Conservation (phyloP, 2,888 invertebrate genomes). For the Plagiodera versicolora region DNA sequence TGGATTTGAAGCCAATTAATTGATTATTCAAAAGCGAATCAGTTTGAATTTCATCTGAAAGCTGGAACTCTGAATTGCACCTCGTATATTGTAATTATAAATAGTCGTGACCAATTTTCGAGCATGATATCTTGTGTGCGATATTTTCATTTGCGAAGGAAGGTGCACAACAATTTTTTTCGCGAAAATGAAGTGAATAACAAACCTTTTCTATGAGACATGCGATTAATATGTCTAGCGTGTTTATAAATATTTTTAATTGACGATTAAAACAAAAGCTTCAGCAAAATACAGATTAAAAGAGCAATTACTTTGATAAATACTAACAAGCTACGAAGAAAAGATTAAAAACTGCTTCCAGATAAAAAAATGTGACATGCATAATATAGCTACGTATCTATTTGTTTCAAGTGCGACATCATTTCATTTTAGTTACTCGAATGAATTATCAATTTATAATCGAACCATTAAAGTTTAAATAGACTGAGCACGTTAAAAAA, state of each 20-base stretch:
- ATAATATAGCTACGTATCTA: background rate
- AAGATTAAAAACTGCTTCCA: conserved; percentile 12
- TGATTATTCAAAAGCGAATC: too few species aligned
- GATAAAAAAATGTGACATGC: conserved; percentile 6
- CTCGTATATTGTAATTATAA: background rate
- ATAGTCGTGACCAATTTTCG: background rate
- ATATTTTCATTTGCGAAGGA: conserved; percentile 6
- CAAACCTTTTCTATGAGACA: conserved; percentile 14
- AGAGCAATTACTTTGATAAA: conserved; percentile 26
- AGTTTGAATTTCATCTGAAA: too few species aligned
- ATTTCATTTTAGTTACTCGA: conserved; percentile 13
- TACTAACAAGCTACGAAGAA: conserved; percentile 21
- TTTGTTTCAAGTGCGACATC: background rate
- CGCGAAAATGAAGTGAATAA: background rate
- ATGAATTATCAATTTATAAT: too few species aligned
- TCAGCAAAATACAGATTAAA: conserved; percentile 24
- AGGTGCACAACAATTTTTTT: conserved; percentile 10
- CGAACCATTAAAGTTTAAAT: too few species aligned
- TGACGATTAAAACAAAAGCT: conserved; percentile 19
- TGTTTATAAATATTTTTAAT: conserved; percentile 24
- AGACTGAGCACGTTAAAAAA: too few species aligned
- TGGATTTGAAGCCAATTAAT: too few species aligned
- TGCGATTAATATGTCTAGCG: conserved; percentile 17
- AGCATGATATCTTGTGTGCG: background rate
- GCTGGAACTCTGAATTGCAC: too few species aligned